Conservation (phyloP, 2,113 vertebrate species). For the Eleginops maclovinus region DNA sequence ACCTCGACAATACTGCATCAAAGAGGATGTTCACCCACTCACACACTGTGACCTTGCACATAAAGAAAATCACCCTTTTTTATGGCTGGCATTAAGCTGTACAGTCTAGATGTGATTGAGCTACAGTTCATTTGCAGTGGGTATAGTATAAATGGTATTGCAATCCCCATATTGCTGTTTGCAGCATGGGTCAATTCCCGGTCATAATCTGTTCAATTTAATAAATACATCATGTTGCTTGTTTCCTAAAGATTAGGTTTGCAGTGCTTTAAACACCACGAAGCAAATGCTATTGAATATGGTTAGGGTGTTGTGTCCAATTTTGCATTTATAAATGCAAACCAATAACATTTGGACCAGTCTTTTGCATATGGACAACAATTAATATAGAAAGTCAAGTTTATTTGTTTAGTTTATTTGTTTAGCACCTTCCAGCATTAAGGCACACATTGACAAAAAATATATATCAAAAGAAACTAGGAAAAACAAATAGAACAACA, state of each 20-base stretch:
- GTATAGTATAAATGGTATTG: neutral
- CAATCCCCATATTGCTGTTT: neutral
- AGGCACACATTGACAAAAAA: neutral
- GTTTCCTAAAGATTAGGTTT: neutral
- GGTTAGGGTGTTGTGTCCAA: too few species aligned
- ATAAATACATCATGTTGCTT: neutral
- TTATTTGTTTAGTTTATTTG: neutral
- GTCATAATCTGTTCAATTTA: neutral
- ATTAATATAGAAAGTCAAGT: neutral
- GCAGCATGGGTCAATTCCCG: neutral
- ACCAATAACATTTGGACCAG: too few species aligned
- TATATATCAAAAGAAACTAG: neutral
- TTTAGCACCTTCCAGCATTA: neutral
- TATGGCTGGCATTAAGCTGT: constrained; percentile 2
- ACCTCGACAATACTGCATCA: constrained; percentile 14
- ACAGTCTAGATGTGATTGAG: neutral
- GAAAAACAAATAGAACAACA: neutral
- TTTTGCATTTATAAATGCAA: neutral
- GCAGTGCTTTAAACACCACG: too few species aligned
- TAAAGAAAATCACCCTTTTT: neutral
- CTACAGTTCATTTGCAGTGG: neutral
- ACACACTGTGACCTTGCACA: constrained; percentile 34
- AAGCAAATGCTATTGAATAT: too few species aligned
- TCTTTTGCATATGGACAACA: too few species aligned
- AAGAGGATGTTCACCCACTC: constrained; percentile 25